phyloP scores from a whole-genome alignment of 2,113 vertebrate species.

The Sinosuthora webbiana region DNA sequence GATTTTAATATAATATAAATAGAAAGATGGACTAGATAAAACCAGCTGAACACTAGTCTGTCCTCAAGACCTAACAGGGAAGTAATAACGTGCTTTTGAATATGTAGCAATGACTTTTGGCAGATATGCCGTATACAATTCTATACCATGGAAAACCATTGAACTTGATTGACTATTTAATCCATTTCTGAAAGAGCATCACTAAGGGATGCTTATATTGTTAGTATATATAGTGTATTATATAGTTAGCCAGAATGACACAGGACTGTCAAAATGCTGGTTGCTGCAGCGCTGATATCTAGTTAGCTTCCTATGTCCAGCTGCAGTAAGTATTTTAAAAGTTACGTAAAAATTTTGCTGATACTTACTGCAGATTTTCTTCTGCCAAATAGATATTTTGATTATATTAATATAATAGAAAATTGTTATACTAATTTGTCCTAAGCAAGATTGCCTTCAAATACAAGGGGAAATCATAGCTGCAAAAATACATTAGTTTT shows the following conservation, averaged over 20 bases:
- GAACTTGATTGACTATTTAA: conserved; percentile 65
- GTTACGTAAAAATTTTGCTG: not conserved
- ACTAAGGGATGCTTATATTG: conserved; percentile 19
- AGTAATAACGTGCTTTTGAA: conserved; percentile 57
- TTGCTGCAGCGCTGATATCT: not conserved
- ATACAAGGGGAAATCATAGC: not conserved
- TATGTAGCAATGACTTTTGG: conserved; percentile 61
- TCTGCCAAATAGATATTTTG: not conserved
- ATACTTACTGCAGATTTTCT: not conserved
- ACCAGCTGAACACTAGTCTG: conserved; percentile 73
- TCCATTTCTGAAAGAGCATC: conserved; percentile 42
- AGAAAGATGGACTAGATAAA: conserved; percentile 68
- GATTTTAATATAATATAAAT: conserved; percentile 73
- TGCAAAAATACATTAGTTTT: not conserved
- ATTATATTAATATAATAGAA: not conserved
- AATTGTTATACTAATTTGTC: not conserved
- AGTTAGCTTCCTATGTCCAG: not conserved
- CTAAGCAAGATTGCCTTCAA: not conserved
- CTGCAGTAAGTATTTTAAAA: conserved; percentile 22
- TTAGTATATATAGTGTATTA: not conserved
- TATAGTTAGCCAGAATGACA: conserved; percentile 22
- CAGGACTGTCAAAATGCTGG: conserved; percentile 48
- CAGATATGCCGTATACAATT: conserved; percentile 58
- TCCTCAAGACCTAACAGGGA: conserved; percentile 67
- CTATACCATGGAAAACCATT: conserved; percentile 14